Evolutionary conservation across 2,797 vertebrate genomes (phyloP).

Genomic region (Clarias pachynema): DNA sequence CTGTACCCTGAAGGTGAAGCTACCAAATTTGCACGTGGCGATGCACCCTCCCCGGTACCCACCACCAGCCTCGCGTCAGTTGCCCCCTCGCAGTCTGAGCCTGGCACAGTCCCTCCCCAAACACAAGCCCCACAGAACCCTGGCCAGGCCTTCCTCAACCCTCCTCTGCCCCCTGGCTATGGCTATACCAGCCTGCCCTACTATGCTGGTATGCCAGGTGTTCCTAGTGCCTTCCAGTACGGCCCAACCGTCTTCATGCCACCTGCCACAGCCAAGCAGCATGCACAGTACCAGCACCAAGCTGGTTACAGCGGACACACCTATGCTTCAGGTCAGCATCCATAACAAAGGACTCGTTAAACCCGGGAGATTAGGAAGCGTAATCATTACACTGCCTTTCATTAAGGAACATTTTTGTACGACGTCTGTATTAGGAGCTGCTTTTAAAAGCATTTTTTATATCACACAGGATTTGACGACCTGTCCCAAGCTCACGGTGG

Average conservation of each 20-base stretch:
- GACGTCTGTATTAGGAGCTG: constrained; percentile 21
- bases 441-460: neutral
- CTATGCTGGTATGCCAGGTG: constrained; percentile 86
- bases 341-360: neutral
- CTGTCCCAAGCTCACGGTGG: constrained; percentile 87
- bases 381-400: constrained; percentile 7
- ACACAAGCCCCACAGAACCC: constrained; percentile 74
- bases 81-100: constrained; percentile 72
- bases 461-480: constrained; percentile 88
- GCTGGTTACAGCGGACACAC: constrained; percentile 89
- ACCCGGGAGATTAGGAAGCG: neutral
- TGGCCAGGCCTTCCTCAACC: constrained; percentile 91
- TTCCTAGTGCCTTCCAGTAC: constrained; percentile 94
- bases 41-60: constrained; percentile 91
- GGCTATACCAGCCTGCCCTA: constrained; percentile 96
- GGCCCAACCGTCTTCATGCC: constrained; percentile 95
- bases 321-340: constrained; percentile 83
- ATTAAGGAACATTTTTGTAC: neutral
- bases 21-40: constrained; percentile 92
- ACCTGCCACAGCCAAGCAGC: constrained; percentile 91
- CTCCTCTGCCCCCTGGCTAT: constrained; percentile 90
- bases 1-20: constrained; percentile 83
- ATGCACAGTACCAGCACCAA: constrained; percentile 87
- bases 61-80: constrained; percentile 83
- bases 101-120: constrained; percentile 71